Evolutionary conservation across 1,140 invertebrate genomes (phyloP).

Genomic region (Brachionus angularis): DNA sequence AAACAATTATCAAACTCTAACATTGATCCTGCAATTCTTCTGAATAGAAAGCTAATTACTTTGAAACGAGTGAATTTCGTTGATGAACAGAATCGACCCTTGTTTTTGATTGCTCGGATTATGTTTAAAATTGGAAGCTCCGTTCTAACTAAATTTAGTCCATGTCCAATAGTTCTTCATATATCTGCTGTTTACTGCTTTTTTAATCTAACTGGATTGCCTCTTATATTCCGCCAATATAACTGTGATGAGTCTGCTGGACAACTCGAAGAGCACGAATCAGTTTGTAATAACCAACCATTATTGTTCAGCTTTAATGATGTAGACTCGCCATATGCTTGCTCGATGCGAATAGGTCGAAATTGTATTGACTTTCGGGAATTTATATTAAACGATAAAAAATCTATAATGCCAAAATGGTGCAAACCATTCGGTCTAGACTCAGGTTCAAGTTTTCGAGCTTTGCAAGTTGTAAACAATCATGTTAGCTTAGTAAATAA

Average conservation of each 20-base stretch:
- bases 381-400: neutral
- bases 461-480: neutral
- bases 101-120: constrained; percentile 49
- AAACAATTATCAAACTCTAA: constrained; percentile 2
- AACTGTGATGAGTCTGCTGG: constrained; percentile 70
- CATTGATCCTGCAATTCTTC: no score
- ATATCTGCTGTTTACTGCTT: constrained; percentile 71
- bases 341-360: constrained; percentile 41
- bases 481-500: neutral
- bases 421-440: constrained; percentile 31
- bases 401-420: constrained; percentile 11
- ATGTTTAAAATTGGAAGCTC: constrained; percentile 49
- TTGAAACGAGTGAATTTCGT: constrained; percentile 24
- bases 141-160: neutral
- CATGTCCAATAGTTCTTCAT: constrained; percentile 12
- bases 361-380: neutral
- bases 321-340: constrained; percentile 64
- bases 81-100: constrained; percentile 40
- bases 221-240: constrained; percentile 41
- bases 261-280: constrained; percentile 88
- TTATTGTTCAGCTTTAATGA: constrained; percentile 88
- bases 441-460: constrained; percentile 33
- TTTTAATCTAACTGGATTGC: constrained; percentile 79
- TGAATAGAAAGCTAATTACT: constrained; percentile 21
- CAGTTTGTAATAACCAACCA: constrained; percentile 83